These are phyloP conservation scores for Oceanodroma tethys DNA, from an alignment of 2,113 vertebrate species.

Conservation along the genomic window DNA sequence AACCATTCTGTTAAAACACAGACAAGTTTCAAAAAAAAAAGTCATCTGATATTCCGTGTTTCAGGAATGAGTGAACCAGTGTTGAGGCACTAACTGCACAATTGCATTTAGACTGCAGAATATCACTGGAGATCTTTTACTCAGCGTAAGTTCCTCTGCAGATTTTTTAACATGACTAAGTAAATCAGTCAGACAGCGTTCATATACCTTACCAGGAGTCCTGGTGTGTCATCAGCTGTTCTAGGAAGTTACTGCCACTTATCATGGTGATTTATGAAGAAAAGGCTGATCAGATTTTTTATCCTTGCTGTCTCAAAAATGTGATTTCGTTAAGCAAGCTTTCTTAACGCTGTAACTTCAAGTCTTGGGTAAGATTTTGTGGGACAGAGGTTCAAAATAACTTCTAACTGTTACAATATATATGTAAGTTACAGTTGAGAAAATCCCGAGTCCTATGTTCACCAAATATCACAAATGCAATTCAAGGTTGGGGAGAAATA, in stretches of 20 bases:
- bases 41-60: neutral
- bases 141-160: constrained; percentile 1
- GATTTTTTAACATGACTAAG: constrained; percentile 4
- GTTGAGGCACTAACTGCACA: neutral
- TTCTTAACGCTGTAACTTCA: neutral
- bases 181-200: constrained; percentile 47
- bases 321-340: neutral
- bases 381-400: neutral
- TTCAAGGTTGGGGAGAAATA: neutral
- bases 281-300: neutral
- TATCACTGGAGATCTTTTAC: neutral
- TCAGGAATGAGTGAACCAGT: neutral
- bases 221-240: constrained; percentile 40
- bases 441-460: neutral
- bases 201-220: constrained; percentile 34
- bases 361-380: neutral
- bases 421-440: neutral
- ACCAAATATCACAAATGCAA: neutral
- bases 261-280: neutral
- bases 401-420: neutral
- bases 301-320: neutral
- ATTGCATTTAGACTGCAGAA: neutral
- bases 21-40: neutral
- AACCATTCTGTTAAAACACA: neutral
- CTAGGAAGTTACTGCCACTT: constrained; percentile 28